These are phyloP conservation scores for Polyommatus iphigenia DNA, from an alignment of 2,888 invertebrate genomes.

Conservation along the genomic window DNA sequence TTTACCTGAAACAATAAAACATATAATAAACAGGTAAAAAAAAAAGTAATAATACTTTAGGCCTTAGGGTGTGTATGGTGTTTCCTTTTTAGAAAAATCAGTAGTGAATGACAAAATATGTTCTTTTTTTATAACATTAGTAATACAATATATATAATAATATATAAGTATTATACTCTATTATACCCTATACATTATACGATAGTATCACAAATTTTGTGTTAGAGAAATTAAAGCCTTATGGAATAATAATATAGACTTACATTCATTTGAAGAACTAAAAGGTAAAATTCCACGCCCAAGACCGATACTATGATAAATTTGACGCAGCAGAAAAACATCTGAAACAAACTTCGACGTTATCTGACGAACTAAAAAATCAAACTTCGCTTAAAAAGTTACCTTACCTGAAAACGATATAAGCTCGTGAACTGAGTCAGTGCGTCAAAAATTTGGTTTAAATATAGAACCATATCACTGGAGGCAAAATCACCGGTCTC, in stretches of 20 bases:
- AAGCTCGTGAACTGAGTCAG: slow-evolving; percentile 44
- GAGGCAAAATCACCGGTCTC: slow-evolving; percentile 48
- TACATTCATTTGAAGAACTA: slow-evolving; percentile 52
- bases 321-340: slow-evolving; percentile 44
- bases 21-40: not conserved
- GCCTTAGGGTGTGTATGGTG: no score
- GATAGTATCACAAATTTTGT: no score
- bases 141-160: no score
- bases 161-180: no score
- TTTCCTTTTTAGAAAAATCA: no score
- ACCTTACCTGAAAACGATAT: slow-evolving; percentile 45
- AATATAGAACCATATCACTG: slow-evolving; percentile 44
- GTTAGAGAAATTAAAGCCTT: not conserved
- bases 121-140: no score
- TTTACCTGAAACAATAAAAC: slow-evolving; percentile 43
- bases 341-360: slow-evolving; percentile 31
- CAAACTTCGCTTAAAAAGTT: not conserved
- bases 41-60: not conserved
- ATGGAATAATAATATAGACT: slow-evolving; percentile 39
- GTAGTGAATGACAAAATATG: no score
- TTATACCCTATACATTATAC: no score
- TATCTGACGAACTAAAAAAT: not conserved
- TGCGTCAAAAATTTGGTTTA: slow-evolving; percentile 45
- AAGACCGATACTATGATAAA: slow-evolving; percentile 48
- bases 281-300: slow-evolving; percentile 50